Evolutionary conservation across 2,888 invertebrate genomes (phyloP).

Genomic region (Cheiracanthium punctorium): DNA sequence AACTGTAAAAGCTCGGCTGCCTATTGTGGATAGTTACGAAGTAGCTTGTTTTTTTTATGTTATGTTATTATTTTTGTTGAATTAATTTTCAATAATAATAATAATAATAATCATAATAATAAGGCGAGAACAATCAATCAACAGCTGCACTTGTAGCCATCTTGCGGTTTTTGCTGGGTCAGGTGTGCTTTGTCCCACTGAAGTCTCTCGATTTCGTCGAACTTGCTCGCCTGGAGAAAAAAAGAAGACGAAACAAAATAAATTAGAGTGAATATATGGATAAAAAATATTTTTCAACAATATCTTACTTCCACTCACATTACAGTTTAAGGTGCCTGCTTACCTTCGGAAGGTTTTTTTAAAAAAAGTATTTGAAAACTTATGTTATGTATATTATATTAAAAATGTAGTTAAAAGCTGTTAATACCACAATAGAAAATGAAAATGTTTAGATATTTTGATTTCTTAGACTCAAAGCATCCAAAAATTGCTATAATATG

Average conservation of each 20-base stretch:
- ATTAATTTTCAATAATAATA: background rate
- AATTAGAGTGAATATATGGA: too few relatives aligned
- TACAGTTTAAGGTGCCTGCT: too few relatives aligned
- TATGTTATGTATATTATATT: too few relatives aligned
- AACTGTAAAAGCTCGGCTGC: slow-evolving; percentile 64
- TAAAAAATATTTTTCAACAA: too few relatives aligned
- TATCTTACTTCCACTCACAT: too few relatives aligned
- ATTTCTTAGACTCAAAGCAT: too few relatives aligned
- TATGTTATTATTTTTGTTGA: background rate
- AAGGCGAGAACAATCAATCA: slow-evolving; percentile 55
- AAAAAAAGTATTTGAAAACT: too few relatives aligned
- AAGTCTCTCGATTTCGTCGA: slow-evolving; percentile 72
- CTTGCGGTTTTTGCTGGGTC: slow-evolving; percentile 59
- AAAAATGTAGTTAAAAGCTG: too few relatives aligned
- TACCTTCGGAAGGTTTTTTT: too few relatives aligned
- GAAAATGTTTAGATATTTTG: too few relatives aligned
- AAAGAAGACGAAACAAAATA: background rate
- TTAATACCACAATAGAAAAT: too few relatives aligned
- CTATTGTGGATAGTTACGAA: slow-evolving; percentile 36
- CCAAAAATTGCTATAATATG: too few relatives aligned
- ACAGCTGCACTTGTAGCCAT: slow-evolving; percentile 65
- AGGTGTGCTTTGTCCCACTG: slow-evolving; percentile 72
- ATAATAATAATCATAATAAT: slow-evolving; percentile 4
- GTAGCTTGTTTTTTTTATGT: slow-evolving; percentile 14
- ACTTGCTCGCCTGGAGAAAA: slow-evolving; percentile 71